These are phyloP conservation scores for Trogon melanurus DNA, from an alignment of 2,113 vertebrate species.

Conservation along the genomic window DNA sequence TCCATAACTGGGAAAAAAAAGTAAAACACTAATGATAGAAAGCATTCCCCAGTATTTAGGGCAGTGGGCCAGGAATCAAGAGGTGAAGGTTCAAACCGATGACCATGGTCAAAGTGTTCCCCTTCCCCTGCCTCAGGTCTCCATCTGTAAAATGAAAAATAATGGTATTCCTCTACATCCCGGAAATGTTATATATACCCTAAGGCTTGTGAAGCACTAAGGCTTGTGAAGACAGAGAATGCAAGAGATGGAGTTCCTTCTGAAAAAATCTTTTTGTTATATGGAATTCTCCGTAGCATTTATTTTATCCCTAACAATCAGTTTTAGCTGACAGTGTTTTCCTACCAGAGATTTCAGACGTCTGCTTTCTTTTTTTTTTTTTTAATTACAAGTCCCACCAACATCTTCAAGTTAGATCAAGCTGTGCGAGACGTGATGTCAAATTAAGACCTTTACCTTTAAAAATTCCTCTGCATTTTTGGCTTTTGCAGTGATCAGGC, in stretches of 20 bases:
- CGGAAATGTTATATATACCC: neutral
- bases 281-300: neutral
- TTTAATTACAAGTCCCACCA: neutral
- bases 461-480: neutral
- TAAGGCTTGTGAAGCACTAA: neutral
- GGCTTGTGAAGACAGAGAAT: neutral
- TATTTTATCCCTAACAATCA: neutral
- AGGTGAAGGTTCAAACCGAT: neutral
- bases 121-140: neutral
- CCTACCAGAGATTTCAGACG: neutral
- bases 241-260: neutral
- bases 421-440: neutral
- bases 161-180: neutral
- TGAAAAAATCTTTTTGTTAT: neutral
- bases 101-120: accelerated
- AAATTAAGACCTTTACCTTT: neutral
- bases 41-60: neutral
- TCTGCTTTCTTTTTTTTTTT: neutral
- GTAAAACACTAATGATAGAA: neutral
- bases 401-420: neutral
- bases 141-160: neutral
- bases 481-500: neutral
- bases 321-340: neutral
- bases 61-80: neutral
- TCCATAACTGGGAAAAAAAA: too few relatives aligned